Conservation (phyloP, 35 echinoderm and acorn worm species). For the Ophiothrix spiculata region DNA sequence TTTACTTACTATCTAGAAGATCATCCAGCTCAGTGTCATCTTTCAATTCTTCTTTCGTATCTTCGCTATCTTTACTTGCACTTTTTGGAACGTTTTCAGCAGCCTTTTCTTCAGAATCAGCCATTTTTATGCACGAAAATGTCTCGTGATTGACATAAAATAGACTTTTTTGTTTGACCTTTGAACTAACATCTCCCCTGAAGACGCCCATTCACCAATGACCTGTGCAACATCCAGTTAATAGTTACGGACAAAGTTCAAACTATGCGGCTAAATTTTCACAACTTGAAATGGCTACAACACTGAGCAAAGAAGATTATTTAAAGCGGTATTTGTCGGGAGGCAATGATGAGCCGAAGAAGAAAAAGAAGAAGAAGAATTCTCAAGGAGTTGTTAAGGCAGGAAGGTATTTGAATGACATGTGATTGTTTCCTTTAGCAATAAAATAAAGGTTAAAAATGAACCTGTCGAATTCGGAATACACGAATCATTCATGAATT, state of each 20-base stretch:
- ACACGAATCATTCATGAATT: too few species aligned
- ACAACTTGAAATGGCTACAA: neutral
- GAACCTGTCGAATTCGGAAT: neutral
- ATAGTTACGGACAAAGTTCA: neutral
- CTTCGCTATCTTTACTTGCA: neutral
- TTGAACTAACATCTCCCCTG: neutral
- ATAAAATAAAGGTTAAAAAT: neutral
- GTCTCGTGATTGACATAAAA: too few species aligned
- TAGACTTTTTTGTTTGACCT: too few species aligned
- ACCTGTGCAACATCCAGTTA: too few species aligned
- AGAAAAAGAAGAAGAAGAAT: constrained; percentile 73
- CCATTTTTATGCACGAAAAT: too few species aligned
- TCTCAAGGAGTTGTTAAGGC: constrained; percentile 23
- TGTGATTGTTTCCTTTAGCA: neutral
- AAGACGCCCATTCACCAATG: neutral
- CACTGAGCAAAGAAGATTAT: constrained; percentile 61
- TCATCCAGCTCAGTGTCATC: neutral
- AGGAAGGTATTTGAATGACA: constrained; percentile 11
- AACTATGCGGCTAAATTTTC: neutral
- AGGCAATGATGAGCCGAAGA: constrained; percentile 45
- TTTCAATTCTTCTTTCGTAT: neutral
- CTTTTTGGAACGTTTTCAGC: neutral
- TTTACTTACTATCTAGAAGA: neutral
- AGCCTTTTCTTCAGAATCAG: neutral
- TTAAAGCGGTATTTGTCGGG: constrained; percentile 67